A percentile compares a stretch with the other conserved stretches of the same genome.
These are phyloP conservation scores for Rhizomys pruinosus DNA, from an alignment of 2,113 vertebrate species.

Conservation along the genomic window DNA sequence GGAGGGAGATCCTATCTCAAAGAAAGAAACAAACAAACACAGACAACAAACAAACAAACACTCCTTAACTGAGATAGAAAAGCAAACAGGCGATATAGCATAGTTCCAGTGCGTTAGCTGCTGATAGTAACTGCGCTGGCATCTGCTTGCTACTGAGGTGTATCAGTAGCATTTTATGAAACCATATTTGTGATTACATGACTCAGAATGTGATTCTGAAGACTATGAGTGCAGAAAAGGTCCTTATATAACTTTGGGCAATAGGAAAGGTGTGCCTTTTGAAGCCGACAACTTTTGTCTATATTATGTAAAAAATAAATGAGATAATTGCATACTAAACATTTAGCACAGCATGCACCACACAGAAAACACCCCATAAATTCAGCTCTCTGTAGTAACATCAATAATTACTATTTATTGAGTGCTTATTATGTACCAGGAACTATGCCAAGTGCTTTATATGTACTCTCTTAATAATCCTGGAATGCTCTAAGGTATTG, in stretches of 20 bases:
- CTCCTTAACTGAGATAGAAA: not conserved
- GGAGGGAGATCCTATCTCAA: not conserved
- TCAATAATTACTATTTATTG: conserved; percentile 73
- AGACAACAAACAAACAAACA: not conserved
- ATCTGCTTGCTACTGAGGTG: not conserved
- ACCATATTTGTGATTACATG: not conserved
- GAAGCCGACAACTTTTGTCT: not conserved
- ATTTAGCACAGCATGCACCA: conserved; percentile 53
- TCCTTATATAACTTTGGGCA: conserved; percentile 16
- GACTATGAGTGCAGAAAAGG: not conserved
- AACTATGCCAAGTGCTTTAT: conserved; percentile 63
- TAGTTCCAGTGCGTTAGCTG: not conserved
- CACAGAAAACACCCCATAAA: conserved; percentile 51
- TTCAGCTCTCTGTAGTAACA: conserved; percentile 48
- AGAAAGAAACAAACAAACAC: not conserved
- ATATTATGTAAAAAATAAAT: conserved; percentile 61
- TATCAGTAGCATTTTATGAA: not conserved
- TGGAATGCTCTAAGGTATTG: not conserved
- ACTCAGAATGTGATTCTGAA: not conserved
- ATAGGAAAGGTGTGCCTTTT: conserved; percentile 7
- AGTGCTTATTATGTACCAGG: conserved; percentile 66
- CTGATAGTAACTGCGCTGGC: not conserved
- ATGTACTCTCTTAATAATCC: not conserved
- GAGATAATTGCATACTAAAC: conserved; percentile 63
- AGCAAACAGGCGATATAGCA: not conserved